Percentiles rank a stretch among this genome's conserved stretches.
These are phyloP conservation scores for Desoria tigrina DNA, from an alignment of 2,888 invertebrate species.

Conservation along the genomic window DNA sequence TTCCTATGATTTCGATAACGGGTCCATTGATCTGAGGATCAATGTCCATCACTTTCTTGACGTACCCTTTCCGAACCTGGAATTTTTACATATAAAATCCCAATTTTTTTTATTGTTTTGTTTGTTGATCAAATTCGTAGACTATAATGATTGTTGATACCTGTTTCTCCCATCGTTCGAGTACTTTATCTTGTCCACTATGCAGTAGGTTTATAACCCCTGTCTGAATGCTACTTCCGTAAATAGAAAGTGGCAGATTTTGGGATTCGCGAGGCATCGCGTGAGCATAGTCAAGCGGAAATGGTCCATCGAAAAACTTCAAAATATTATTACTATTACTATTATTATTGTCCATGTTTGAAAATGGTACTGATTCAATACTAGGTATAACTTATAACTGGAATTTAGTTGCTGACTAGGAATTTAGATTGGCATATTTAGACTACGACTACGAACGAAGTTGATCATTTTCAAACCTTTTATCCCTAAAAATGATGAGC, in stretches of 20 bases:
- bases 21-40: conserved; percentile 39
- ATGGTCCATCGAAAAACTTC: conserved; percentile 37
- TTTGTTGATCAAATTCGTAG: neutral
- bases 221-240: conserved; percentile 32
- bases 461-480: too few species aligned
- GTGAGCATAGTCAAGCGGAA: conserved; percentile 32
- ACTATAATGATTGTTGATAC: conserved; percentile 18
- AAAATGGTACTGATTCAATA: neutral
- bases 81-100: too few species aligned
- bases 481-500: too few species aligned
- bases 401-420: conserved; percentile 4
- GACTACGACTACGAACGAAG: too few species aligned
- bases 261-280: conserved; percentile 31
- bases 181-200: conserved; percentile 43
- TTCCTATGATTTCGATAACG: conserved; percentile 45
- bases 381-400: neutral
- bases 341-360: neutral
- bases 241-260: conserved; percentile 30
- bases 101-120: too few species aligned
- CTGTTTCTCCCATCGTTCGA: conserved; percentile 53
- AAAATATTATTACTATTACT: neutral
- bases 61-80: conserved; percentile 46
- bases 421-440: too few species aligned
- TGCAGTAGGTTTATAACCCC: conserved; percentile 50
- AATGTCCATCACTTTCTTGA: conserved; percentile 46